Evolutionary conservation across 2,113 vertebrate species (phyloP), one percentile per base, ranked within the genome.

Genomic region (Tupaia chinensis): DNA sequence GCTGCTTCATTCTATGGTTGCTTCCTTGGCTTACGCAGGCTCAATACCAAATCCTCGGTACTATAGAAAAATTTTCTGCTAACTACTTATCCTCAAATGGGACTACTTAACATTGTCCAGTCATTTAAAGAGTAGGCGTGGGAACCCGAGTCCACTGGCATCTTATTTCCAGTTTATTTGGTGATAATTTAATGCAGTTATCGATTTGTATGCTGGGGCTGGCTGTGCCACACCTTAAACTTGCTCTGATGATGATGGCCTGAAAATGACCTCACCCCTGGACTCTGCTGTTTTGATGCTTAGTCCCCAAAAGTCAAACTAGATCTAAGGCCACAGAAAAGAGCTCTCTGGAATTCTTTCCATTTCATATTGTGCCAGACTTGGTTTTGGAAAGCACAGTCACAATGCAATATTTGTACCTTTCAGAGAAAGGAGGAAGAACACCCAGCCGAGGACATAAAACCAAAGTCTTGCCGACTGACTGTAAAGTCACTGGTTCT

Each of bases 311-410:
- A 25, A 73, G 60, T 85, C 60, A 87, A 44, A 89, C 73, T 32
- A 87, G 86, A 93, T 66, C 34, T 56, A 92, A 96, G 82, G 29
- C 32, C 73, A 73, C 74, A 83, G 60, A 85, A 82, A 56, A 88
- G 58, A 95, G 63, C 72, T 81, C 9, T 72, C 77, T 61, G 72
- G 58, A 81, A 76, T 94, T 90, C 72, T 78, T 96, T 95, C 44
- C 60, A 73, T 87, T 91, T 88, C 73, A 14, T 56, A 9, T 78
- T 94, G 22, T 77, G 56, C 87, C 34, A 89, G 65, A 70, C 29
- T 19, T 94, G 60, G 84, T 77, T 95, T 81, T 53, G 53, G 78
- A 94, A 89, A 61, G 14, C 70, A 82, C 4, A 54, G 56, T 74
- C 66, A 73, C 56, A 86, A 94, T 80, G 78, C 58, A 91, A n/a